These are phyloP conservation scores for Asarcornis scutulata DNA, from an alignment of 2,113 vertebrate species.

Conservation along the genomic window DNA sequence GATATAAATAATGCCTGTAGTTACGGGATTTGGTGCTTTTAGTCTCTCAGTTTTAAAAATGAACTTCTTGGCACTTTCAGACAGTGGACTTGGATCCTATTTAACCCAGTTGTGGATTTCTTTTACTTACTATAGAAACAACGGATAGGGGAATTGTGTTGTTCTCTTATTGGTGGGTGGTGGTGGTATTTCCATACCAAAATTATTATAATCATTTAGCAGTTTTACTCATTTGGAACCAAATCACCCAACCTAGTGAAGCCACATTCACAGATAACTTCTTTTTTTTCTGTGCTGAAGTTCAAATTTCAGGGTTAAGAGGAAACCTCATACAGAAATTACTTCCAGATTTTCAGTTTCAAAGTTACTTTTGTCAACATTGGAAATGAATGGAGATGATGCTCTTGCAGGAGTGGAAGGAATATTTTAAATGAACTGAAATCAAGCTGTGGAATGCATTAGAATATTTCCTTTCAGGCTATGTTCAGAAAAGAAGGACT, in stretches of 20 bases:
- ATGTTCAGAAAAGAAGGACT: background rate
- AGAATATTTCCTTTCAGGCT: background rate
- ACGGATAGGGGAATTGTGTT: accelerated
- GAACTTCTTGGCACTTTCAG: background rate
- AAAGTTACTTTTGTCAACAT: background rate
- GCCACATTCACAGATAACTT: background rate
- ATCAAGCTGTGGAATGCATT: background rate
- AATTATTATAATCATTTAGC: background rate
- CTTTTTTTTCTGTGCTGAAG: background rate
- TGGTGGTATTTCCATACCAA: background rate
- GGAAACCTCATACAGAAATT: background rate
- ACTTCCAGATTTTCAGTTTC: background rate
- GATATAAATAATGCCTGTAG: background rate
- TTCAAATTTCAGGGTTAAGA: background rate
- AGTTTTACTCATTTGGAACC: background rate
- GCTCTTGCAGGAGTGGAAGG: background rate
- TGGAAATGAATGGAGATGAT: background rate
- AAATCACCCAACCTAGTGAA: background rate
- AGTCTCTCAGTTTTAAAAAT: background rate
- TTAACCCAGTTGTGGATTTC: background rate
- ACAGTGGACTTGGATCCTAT: background rate
- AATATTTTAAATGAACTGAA: background rate
- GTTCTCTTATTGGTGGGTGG: background rate
- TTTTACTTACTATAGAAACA: background rate
- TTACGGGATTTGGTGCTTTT: background rate